Base-by-base conservation (phyloP, 2,888 invertebrate species). In the Sarcophaga variegata region DNA sequence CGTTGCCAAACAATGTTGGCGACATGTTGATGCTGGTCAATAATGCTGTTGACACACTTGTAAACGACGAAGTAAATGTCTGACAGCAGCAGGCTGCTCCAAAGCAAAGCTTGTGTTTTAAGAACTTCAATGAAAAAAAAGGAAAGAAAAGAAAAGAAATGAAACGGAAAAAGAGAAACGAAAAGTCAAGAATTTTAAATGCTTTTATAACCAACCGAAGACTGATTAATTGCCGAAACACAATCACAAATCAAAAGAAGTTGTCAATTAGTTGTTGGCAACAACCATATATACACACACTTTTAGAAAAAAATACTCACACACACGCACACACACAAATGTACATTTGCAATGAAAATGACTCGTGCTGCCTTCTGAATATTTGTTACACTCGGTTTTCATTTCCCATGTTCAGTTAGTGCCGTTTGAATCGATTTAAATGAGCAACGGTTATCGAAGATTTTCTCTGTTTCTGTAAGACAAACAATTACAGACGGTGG, bases 161-260 rank as follows among this genome's bases (percentile, higher is more conserved):
- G 37, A 37, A 37, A 37, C 8, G 8, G 3, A 4, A 37, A 37
- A 37, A 1, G 10, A 1, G 10, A 37, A 37, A 37, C 10, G 37
- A 37, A 37, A 37, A 37, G 37, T 37, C 37, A 37, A 85, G 81
- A 81, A 87, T 76, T 83, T 86, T 88, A 89, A 88, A 87, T 90
- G 90, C 90, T 91, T 90, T 89, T 90, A 90, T 90, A 90, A 89
- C 88, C 87, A 89, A 89, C 88, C 87, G 88, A 91, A 90, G 89
- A 89, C 90, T 92, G 92, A 92, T 92, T 92, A 92, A 92, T 92
- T 92, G 92, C 90, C 90, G 90, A 70, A 87, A 89, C 90, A 89
- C 90, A 91, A 89, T 90, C 90, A 89, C 84, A 89, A 90, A 89
- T 90, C 90, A 89, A 89, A 90, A 90, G 88, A 90, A 89, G 78